Conservation (phyloP, 2,113 vertebrate species). For the Monarcha castaneiventris region DNA sequence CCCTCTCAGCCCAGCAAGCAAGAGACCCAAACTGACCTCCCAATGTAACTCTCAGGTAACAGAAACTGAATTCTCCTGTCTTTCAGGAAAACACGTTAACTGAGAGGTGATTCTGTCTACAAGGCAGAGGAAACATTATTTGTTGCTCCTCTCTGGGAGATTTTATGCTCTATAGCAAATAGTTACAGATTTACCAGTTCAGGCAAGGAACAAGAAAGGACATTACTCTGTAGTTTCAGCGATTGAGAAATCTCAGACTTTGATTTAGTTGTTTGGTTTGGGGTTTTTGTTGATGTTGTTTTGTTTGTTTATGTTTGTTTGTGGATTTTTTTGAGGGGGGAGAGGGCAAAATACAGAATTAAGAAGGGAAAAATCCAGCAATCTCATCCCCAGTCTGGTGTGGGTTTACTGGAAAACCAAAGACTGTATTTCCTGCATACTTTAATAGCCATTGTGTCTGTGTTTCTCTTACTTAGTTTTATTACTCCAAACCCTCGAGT, state of each 20-base stretch:
- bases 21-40: not conserved
- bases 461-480: not conserved
- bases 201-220: not conserved
- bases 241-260: not conserved
- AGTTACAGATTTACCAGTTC: not conserved
- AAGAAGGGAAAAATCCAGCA: not conserved
- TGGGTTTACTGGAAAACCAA: not conserved
- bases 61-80: not conserved
- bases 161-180: not conserved
- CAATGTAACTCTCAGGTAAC: not conserved
- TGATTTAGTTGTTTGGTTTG: not conserved
- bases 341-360: not conserved
- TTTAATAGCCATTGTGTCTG: not conserved
- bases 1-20: not conserved
- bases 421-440: not conserved
- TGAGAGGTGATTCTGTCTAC: not conserved
- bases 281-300: not conserved
- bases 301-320: not conserved
- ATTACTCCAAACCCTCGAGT: not conserved
- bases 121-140: not conserved
- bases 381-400: not conserved
- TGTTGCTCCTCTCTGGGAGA: not conserved
- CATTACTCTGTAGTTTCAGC: not conserved
- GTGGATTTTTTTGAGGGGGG: fast-evolving
- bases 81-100: not conserved